phyloP scores from a whole-genome alignment of 2,797 vertebrate species.

The Sparus aurata region DNA sequence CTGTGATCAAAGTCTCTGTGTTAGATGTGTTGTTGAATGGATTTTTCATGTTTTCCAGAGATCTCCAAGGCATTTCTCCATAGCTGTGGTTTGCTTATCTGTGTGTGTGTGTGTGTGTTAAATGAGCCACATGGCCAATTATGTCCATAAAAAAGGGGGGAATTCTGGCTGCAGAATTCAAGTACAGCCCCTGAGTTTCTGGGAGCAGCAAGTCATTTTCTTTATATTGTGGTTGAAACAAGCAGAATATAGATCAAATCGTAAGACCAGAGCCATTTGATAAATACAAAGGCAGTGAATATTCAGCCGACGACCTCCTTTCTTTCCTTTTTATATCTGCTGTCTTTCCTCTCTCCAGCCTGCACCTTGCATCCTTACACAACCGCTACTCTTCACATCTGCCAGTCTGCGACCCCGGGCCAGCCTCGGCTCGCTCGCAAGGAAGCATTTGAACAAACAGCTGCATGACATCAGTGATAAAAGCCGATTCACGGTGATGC shows the following conservation, averaged over 20 bases:
- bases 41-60: conserved; percentile 73
- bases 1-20: conserved; percentile 71
- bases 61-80: conserved; percentile 67
- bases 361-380: conserved; percentile 29
- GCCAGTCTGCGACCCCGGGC: conserved; percentile 32
- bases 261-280: conserved; percentile 51
- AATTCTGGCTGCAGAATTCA: conserved; percentile 34
- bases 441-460: conserved; percentile 38
- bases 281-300: conserved; percentile 34
- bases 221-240: conserved; percentile 44
- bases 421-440: conserved; percentile 6
- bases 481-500: conserved; percentile 16
- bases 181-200: not conserved
- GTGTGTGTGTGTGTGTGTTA: not conserved
- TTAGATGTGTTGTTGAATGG: conserved; percentile 68
- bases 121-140: conserved; percentile 48
- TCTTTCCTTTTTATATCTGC: conserved; percentile 32
- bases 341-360: conserved; percentile 15
- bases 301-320: conserved; percentile 29
- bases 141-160: conserved; percentile 22
- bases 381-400: conserved; percentile 30
- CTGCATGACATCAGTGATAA: conserved; percentile 55
- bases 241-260: conserved; percentile 54
- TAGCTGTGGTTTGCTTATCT: conserved; percentile 44
- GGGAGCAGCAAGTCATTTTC: not conserved